Percentiles rank a stretch among this genome's conserved stretches.
Evolutionary conservation across 2,888 invertebrate genomes (phyloP).

Genomic region (Tineola bisselliella): DNA sequence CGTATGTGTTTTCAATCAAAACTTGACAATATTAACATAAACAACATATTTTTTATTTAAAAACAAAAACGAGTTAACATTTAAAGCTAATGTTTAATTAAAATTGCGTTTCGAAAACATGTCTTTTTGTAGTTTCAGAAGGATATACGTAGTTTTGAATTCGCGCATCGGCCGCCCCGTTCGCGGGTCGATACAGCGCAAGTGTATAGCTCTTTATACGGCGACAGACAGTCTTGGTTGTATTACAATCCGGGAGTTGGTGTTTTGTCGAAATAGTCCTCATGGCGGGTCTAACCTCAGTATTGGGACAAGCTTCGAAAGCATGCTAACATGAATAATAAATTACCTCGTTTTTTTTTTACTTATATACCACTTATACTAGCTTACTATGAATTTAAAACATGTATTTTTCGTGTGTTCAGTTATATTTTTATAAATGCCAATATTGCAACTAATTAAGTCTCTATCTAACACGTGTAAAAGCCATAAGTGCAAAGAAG

Average conservation of each 20-base stretch:
- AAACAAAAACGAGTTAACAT: constrained; percentile 12
- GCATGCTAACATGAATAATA: no score
- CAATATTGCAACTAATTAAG: no score
- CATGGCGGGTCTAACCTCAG: not conserved
- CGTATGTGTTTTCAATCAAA: constrained; percentile 20
- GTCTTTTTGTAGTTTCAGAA: constrained; percentile 17
- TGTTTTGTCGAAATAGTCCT: not conserved
- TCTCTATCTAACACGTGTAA: no score
- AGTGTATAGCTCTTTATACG: constrained; percentile 42
- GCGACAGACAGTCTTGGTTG: constrained; percentile 60
- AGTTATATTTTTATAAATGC: no score
- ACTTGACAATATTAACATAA: constrained; percentile 16
- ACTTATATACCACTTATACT: no score
- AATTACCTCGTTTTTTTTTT: no score
- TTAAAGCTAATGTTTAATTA: constrained; percentile 16
- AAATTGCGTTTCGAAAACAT: not conserved
- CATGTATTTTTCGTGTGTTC: no score
- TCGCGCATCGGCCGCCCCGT: constrained; percentile 51
- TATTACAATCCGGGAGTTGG: constrained; percentile 42
- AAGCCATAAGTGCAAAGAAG: no score
- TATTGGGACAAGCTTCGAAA: no score
- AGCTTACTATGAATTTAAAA: no score
- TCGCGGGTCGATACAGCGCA: constrained; percentile 57
- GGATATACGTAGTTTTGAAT: constrained; percentile 34
- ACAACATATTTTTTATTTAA: constrained; percentile 14